Conservation (phyloP, 2,797 vertebrate species). For the Sebastes oblongus region DNA sequence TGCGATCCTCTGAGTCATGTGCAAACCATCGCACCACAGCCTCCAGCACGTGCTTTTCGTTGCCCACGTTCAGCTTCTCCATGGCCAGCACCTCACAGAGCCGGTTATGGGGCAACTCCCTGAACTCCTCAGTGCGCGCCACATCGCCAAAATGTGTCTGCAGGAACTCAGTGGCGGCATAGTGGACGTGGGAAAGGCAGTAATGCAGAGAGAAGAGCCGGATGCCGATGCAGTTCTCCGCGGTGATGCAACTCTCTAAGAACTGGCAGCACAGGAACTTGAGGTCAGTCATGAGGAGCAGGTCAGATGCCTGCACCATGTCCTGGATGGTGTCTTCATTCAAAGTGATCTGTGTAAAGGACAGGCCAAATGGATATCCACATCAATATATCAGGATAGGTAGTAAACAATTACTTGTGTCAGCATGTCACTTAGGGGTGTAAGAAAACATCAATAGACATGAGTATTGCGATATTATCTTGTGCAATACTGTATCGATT, state of each 20-base stretch:
- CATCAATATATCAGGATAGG: not conserved
- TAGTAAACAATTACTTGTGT: not conserved
- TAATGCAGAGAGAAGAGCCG: conserved; percentile 96
- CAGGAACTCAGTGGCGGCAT: conserved; percentile 94
- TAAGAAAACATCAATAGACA: too few relatives aligned
- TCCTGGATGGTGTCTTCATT: conserved; percentile 98
- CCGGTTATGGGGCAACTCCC: conserved; percentile 89
- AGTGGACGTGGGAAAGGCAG: conserved; percentile 93
- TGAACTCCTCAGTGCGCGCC: conserved; percentile 92
- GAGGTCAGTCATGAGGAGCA: conserved; percentile 95
- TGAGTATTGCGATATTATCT: too few relatives aligned
- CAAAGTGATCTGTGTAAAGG: conserved; percentile 86
- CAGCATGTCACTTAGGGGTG: not conserved
- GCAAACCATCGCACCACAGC: conserved; percentile 93
- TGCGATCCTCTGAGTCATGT: conserved; percentile 90
- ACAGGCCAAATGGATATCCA: not conserved
- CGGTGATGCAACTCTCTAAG: conserved; percentile 94
- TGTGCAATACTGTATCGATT: too few relatives aligned
- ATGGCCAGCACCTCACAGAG: conserved; percentile 92
- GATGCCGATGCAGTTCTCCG: conserved; percentile 98
- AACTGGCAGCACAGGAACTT: conserved; percentile 98
- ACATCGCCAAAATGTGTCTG: conserved; percentile 98
- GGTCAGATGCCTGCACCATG: conserved; percentile 95
- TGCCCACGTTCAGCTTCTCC: conserved; percentile 98
- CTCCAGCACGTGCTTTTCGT: conserved; percentile 95